Base-by-base conservation (phyloP, 2,797 vertebrate species). In the Galagoides demidoff region DNA sequence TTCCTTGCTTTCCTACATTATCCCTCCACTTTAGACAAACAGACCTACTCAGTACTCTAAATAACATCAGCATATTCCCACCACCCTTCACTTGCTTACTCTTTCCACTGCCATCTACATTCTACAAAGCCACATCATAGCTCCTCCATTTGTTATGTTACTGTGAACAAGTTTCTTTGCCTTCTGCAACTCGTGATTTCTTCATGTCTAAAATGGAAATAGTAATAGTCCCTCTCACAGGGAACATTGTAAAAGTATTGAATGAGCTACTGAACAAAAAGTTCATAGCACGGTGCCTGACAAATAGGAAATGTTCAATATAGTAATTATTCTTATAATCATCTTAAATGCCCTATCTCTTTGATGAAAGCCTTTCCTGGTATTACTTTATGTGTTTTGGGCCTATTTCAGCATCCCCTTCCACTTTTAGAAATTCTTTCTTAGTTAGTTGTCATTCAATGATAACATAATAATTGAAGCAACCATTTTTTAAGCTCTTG, bases 401-500 rank as follows among this genome's bases (percentile, higher is more conserved):
- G 29, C 14, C 10, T 88, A 90, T 95, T 95, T 90, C 63, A 77
- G 22, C 23, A 73, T 66, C 34, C 49, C 25, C n/a, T 57, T 66
- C 66, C 27, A 64, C n/a, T 68, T 86, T 83, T 43, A 70, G 39
- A 91, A 90, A 57, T 92, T 95, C 4, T 86, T 77, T 95, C 5
- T 86, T 77, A 78, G 2, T 37, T 78, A 79, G 37, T 89, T 85
- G 13, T 66, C 83, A 92, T 45, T 93, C 49, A 94, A 0, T 63
- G 68, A 66, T 90, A 78, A 78, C 88, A 81, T 79, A 71, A 71
- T 86, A 39, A 25, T 55, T 37, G 8, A 59, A 90, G 16, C 64
- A 64, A 64, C 14, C 16, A 37, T 79, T 89, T 92, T 59, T 87
- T 37, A 61, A 92, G 78, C 11, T 59, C n/a, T 85, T 89, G 2